Base-by-base conservation (phyloP, 2,888 invertebrate species). In the Lycia hirtaria region DNA sequence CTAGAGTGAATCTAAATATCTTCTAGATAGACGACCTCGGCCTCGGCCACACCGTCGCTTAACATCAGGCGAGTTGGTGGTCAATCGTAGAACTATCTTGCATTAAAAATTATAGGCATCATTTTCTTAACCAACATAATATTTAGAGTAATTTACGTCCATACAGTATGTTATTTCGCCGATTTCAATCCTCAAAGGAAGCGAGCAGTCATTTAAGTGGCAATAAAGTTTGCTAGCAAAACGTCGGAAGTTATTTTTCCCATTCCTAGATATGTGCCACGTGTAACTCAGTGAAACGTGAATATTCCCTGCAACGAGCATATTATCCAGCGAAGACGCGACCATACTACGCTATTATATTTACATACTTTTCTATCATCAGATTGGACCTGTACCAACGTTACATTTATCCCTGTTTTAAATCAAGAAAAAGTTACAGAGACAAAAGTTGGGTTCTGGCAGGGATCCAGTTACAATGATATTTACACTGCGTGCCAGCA, bases 381-480 rank as follows among this genome's bases (percentile, higher is more conserved):
- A 38, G 35, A 64, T 62, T 76, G 73, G 73, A 69, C 38, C 52
- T 56, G 41, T 26, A 67, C 69, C 65, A 73, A 72, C 62, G 60
- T 50, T 62, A 66, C 52, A 54, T 65, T 47, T 60, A 51, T 64
- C 54, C 20, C 51, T 58, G 64, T 70, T 68, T 68, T 55, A 62
- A 48, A 56, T 61, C 35, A 54, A 19, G 17, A 45, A 52, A 60
- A 57, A 62, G 56, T 67, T 68, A 64, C 65, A 65, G 53, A 51
- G 48, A 60, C 57, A 58, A 58, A 56, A 58, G 59, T 59, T 67
- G 64, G 53, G 53, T 65, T 64, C 72, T 82, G 81, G 80, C 80
- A 61, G 37, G 50, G 57, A 59, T 75, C 80, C 81, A 83, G 76
- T 80, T 76, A 78, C 78, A 80, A 69, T 72, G 62, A 70, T 72